Base-by-base conservation (phyloP, 2,113 vertebrate species). In the Etheostoma cragini region DNA sequence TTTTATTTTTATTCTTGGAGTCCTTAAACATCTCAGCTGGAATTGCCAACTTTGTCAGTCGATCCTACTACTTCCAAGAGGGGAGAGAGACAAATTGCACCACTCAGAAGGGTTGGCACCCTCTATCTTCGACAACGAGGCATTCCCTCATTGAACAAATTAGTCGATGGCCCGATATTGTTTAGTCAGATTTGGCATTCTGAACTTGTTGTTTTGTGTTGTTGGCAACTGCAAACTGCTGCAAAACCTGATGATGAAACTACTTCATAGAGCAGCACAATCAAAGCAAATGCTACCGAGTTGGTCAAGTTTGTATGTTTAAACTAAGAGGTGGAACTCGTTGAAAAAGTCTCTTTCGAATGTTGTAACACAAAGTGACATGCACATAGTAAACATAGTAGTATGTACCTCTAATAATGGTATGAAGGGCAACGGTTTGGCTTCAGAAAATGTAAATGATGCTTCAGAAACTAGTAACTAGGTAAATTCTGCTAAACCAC, bases 51-150 rank as follows among this genome's bases (percentile, higher is more conserved):
- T 26, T 12, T 70, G 72, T 83, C 52, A 47, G 50, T 26, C 3
- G 1, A 24, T 84, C 63, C 67, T 76, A 8, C 26, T 61, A 22
- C 45, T 80, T 57, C 56, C 72, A 6, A 17, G 64, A 58, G 52
- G 47, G 26, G 62, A 66, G 35, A 42, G 61, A 69, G 58, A 60
- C 35, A 69, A 16, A 26, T 78, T 73, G 62, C 38, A 30, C 6
- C n/a, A 33, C 19, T 65, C 30, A 35, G 19, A 81, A 22, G 10
- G 6, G 21, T 47, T 64, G 58, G 24, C 46, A n/a, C 58, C 13
- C 16, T 60, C 15, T 22, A 16, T 65, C 26, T 38, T 22, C 5
- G 12, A 61, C 62, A 62, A 24, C 19, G 12, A 49, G 62, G 16
- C 65, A 62, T 45, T 61, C 16, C 1, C 17, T 2, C 45, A 46